These are phyloP conservation scores for Steromphala cineraria DNA, from an alignment of 2,888 invertebrate genomes.

Conservation along the genomic window DNA sequence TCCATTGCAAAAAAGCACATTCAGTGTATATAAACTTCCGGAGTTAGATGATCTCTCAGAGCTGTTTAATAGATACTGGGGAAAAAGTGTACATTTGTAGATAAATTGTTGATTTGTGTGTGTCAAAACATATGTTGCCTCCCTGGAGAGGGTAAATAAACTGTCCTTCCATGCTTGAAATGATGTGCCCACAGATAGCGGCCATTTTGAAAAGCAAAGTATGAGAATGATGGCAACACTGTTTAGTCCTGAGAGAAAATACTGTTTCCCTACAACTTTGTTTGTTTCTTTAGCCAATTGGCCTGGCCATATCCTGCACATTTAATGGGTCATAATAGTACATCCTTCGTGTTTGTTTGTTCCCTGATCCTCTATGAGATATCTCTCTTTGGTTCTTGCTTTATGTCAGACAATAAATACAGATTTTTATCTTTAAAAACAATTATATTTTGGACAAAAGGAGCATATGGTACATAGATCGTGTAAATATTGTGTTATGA, in stretches of 20 bases:
- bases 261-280: not conserved
- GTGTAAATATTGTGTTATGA: too few relatives aligned
- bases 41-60: not conserved
- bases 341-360: not conserved
- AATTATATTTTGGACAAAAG: too few relatives aligned
- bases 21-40: too few relatives aligned
- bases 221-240: too few relatives aligned
- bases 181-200: not conserved
- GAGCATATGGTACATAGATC: too few relatives aligned
- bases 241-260: too few relatives aligned
- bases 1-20: too few relatives aligned
- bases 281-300: not conserved
- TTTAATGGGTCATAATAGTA: not conserved
- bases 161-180: not conserved
- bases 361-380: not conserved
- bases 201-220: not conserved
- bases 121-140: conserved; percentile 32
- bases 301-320: not conserved
- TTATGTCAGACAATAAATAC: too few relatives aligned
- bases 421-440: too few relatives aligned
- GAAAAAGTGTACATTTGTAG: conserved; percentile 15
- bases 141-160: conserved; percentile 17
- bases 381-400: too few relatives aligned
- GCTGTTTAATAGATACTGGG: not conserved
- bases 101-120: conserved; percentile 29